Evolutionary conservation across 2,888 invertebrate genomes (phyloP).

Genomic region (Agonopterix heracliana): DNA sequence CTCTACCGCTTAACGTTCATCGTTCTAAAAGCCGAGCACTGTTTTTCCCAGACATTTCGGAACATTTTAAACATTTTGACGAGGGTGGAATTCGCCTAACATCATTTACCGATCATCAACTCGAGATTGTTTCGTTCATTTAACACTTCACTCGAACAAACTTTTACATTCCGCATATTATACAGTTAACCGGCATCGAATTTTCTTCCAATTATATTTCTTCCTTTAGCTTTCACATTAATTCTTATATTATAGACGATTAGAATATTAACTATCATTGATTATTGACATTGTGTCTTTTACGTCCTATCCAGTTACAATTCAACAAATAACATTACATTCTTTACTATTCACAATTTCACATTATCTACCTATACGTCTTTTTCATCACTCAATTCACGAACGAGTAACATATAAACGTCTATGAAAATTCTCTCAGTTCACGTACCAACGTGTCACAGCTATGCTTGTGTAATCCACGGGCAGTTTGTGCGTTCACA

Average conservation of each 20-base stretch:
- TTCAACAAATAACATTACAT: constrained; percentile 68
- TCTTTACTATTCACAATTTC: constrained; percentile 60
- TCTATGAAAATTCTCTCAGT: constrained; percentile 41
- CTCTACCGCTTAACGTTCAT: not conserved
- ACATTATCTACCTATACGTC: constrained; percentile 62
- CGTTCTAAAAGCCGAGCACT: constrained; percentile 2
- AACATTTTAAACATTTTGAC: constrained; percentile 14
- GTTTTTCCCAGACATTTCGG: constrained; percentile 6
- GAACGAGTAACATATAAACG: constrained; percentile 32
- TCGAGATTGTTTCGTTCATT: constrained; percentile 3
- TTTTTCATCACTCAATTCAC: constrained; percentile 43
- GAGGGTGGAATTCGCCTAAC: constrained; percentile 13
- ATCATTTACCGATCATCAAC: constrained; percentile 12
- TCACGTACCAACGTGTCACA: constrained; percentile 33
- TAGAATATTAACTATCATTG: constrained; percentile 29
- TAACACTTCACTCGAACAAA: constrained; percentile 3
- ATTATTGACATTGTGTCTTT: constrained; percentile 53
- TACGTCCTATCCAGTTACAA: constrained; percentile 46
- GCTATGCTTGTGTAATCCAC: constrained; percentile 13
- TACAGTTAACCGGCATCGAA: not conserved
- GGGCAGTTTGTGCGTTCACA: constrained; percentile 31
- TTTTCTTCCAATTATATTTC: constrained; percentile 36
- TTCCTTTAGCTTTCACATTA: constrained; percentile 34
- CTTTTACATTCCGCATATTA: not conserved
- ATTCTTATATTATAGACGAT: constrained; percentile 30